Percentiles rank a stretch among this genome's conserved stretches.
phyloP scores from a whole-genome alignment of 2,888 invertebrate genomes.

The Agrilus biguttatus region DNA sequence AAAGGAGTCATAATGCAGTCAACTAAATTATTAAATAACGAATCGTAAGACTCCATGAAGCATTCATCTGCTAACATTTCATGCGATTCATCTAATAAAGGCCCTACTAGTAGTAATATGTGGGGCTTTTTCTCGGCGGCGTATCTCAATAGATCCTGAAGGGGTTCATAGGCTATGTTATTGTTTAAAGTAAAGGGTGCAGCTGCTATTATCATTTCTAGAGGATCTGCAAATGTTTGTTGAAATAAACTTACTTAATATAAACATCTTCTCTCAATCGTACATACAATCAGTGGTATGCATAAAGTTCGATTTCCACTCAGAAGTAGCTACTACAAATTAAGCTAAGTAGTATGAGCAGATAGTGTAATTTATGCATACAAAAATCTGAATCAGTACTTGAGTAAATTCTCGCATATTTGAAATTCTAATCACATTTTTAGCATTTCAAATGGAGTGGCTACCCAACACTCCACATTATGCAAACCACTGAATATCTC shows the following conservation, averaged over 20 bases:
- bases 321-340: too few species aligned
- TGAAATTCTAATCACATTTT: too few species aligned
- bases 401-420: too few species aligned
- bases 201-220: slow-evolving; percentile 59
- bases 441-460: too few species aligned
- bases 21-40: slow-evolving; percentile 59
- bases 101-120: slow-evolving; percentile 69
- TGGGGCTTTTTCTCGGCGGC: slow-evolving; percentile 59
- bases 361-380: too few species aligned
- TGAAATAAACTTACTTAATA: slow-evolving; percentile 7
- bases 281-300: too few species aligned
- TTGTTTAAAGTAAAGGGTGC: slow-evolving; percentile 75
- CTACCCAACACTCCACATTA: too few species aligned
- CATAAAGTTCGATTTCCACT: too few species aligned
- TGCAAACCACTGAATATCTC: too few species aligned
- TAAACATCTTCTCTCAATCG: neutral
- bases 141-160: slow-evolving; percentile 58
- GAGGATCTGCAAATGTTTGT: slow-evolving; percentile 29
- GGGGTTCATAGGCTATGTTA: slow-evolving; percentile 64
- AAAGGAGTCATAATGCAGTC: slow-evolving; percentile 48
- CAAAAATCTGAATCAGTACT: too few species aligned
- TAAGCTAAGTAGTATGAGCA: too few species aligned
- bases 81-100: slow-evolving; percentile 65
- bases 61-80: slow-evolving; percentile 39
- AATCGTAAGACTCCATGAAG: slow-evolving; percentile 54